A percentile compares a stretch with the other conserved stretches of the same genome.
Conservation (phyloP, 2,113 vertebrate genomes). For the Lucifuga dentata region DNA sequence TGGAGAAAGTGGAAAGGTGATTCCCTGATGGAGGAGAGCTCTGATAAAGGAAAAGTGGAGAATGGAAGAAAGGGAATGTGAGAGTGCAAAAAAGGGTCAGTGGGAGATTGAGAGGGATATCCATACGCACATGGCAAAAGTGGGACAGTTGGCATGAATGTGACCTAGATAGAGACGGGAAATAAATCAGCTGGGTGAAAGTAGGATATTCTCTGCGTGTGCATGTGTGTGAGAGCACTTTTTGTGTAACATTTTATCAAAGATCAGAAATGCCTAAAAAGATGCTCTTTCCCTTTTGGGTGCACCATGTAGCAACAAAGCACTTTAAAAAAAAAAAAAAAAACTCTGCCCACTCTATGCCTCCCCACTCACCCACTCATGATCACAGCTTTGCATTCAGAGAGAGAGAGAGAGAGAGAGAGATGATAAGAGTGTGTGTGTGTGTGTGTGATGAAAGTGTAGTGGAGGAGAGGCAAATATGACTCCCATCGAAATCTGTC, state of each 20-base stretch:
- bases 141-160: constrained; percentile 71
- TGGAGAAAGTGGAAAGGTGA: background rate
- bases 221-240: background rate
- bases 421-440: constrained; percentile 22
- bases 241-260: background rate
- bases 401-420: constrained; percentile 9
- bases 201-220: constrained; percentile 8
- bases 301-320: background rate
- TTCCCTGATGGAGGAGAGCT: background rate
- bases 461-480: constrained; percentile 46
- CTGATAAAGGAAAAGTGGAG: background rate
- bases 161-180: constrained; percentile 74
- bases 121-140: constrained; percentile 50
- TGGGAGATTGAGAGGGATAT: constrained; percentile 72
- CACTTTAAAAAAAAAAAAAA: background rate
- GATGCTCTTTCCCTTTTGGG: background rate
- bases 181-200: constrained; percentile 41
- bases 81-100: constrained; percentile 54
- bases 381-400: constrained; percentile 17
- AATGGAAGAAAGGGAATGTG: constrained; percentile 1
- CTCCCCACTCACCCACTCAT: background rate
- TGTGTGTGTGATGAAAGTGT: constrained; percentile 27
- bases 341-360: background rate
- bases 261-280: background rate
- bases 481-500: constrained; percentile 30